Percentiles rank a stretch among this genome's conserved stretches.
Conservation (phyloP, 2,888 invertebrate genomes). For the Drosophila multiciliata region DNA sequence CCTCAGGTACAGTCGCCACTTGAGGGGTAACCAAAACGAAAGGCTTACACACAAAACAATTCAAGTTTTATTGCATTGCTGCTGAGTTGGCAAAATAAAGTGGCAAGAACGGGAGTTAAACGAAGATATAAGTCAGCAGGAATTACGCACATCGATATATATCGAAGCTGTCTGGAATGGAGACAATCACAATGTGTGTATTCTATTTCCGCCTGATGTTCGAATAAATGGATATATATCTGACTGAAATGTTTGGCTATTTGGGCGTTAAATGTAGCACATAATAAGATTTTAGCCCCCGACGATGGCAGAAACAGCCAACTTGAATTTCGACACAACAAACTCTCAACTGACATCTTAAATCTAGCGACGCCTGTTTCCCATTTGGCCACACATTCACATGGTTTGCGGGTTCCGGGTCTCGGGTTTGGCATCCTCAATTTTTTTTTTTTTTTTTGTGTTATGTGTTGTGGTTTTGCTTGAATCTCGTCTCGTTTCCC, state of each 20-base stretch:
- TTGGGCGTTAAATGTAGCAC: constrained; percentile 78
- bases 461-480: constrained; percentile 20
- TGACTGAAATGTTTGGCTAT: constrained; percentile 53
- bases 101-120: constrained; percentile 24
- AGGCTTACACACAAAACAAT: constrained; percentile 65
- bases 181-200: constrained; percentile 31
- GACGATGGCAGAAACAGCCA: constrained; percentile 10
- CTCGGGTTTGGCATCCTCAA: no score
- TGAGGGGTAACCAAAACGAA: constrained; percentile 27
- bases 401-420: constrained; percentile 19
- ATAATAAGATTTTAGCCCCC: constrained; percentile 69
- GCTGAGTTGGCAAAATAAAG: constrained; percentile 50
- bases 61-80: constrained; percentile 69
- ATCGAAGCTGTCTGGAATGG: constrained; percentile 8
- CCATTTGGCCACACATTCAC: constrained; percentile 26
- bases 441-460: background rate
- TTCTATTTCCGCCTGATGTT: constrained; percentile 35
- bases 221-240: constrained; percentile 44
- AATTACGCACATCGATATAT: constrained; percentile 14
- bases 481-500: constrained; percentile 41
- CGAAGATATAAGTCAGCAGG: background rate
- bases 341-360: constrained; percentile 5
- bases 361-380: constrained; percentile 3
- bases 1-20: constrained; percentile 60
- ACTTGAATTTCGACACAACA: constrained; percentile 5